Evolutionary conservation across 2,113 vertebrate species (phyloP), one percentile per base, ranked within the genome.

Genomic region (Phoxinus phoxinus): DNA sequence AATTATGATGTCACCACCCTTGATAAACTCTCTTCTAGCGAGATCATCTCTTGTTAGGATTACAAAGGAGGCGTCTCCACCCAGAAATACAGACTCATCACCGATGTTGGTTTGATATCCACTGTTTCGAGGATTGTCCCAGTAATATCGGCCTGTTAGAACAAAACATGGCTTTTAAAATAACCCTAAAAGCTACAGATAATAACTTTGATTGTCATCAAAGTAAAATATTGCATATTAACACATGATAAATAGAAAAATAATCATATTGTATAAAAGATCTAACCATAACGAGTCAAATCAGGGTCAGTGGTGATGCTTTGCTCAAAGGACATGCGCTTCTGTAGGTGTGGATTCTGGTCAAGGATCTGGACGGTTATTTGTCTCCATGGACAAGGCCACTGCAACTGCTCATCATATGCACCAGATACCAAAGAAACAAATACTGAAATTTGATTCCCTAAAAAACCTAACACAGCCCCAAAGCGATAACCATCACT

Each of bases 401-500:
- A 97, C 85, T 95, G 53, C 87, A 97, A 89, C 0, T 87, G 7
- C 37, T 95, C 84, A 35, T 97, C 96, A 2, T 96, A 92, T 84
- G 87, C 88, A 81, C 97, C 96, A 84, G 95, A 96, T 86, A 96
- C 88, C 48, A 96, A 89, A 75, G 92, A 41, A 23, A 95, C 91
- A 87, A 0, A 0, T 86, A 95, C 30, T 58, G 93, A 15, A 94
- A 85, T 32, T 87, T 30, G 0, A 65, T 65, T 15, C 1, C 12
- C 0, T 0, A 0, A 27, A 0, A 63, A 4, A 2, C 0, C 0
- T 65, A 65, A 32, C 13, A 0, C 0, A 2, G 96, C 23, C 75
- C 93, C 89, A 86, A 94, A 97, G 32, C 95, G 93, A 74, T 98
- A 98, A 25, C 96, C 96, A 84, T 93, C 87, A 0, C 81, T 82